Evolutionary conservation across 2,113 vertebrate species (phyloP).

Genomic region (Sinocyclocheilus anshuiensis): DNA sequence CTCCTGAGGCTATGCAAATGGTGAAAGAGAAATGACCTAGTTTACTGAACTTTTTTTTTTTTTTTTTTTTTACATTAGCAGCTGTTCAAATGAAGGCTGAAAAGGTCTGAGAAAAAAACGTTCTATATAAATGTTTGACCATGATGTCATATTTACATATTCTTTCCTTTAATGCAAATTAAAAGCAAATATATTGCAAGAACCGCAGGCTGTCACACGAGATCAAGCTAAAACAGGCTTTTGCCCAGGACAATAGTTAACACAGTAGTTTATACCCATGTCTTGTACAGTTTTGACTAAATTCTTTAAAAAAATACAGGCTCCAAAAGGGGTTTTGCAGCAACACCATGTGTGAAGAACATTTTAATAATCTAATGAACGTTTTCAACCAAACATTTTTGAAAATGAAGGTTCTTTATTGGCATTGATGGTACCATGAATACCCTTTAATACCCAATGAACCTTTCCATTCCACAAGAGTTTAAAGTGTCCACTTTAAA

Average conservation of each 20-base stretch:
- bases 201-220: neutral
- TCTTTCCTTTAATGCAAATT: neutral
- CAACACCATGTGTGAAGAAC: neutral
- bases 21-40: neutral
- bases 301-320: too few species aligned
- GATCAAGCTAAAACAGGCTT: too few species aligned
- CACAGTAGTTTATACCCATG: too few species aligned
- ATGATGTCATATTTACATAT: neutral
- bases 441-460: too few species aligned
- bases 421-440: too few species aligned
- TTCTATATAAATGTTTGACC: neutral
- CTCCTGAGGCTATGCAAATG: neutral
- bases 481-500: neutral
- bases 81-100: conserved; percentile 2
- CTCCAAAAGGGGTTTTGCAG: too few species aligned
- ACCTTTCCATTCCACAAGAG: too few species aligned
- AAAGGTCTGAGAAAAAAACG: neutral
- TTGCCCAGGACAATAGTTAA: too few species aligned
- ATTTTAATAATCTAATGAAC: neutral
- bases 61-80: neutral
- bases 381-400: neutral
- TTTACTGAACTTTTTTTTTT: neutral
- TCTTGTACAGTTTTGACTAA: too few species aligned
- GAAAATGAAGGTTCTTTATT: too few species aligned
- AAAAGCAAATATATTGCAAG: neutral